Percentiles rank a stretch among this genome's conserved stretches.
phyloP scores from a whole-genome alignment of 2,797 vertebrate species.

The Luscinia megarhynchos region DNA sequence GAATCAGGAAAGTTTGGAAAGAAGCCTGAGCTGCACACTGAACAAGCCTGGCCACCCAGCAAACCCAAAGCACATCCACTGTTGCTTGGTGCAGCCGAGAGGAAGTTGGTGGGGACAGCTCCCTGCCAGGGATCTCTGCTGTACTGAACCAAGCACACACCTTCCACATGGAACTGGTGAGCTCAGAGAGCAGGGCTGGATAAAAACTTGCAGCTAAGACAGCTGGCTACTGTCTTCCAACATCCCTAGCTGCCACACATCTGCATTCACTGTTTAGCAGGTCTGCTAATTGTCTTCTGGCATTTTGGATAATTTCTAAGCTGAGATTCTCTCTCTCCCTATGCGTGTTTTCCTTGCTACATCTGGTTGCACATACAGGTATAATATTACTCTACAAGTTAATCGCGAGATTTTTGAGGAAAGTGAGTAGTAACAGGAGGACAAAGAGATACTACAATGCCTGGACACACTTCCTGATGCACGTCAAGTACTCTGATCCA shows the following conservation, averaged over 20 bases:
- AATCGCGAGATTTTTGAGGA: not conserved
- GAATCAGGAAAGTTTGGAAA: slow-evolving; percentile 4
- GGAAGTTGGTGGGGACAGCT: not conserved
- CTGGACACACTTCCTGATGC: not conserved
- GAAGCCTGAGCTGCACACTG: not conserved
- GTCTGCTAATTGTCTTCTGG: slow-evolving; percentile 90
- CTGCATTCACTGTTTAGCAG: slow-evolving; percentile 86
- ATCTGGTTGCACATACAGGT: not conserved
- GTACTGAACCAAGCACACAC: not conserved
- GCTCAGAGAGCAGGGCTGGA: not conserved
- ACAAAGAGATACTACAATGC: not conserved
- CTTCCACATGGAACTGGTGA: not conserved
- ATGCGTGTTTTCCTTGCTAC: not conserved
- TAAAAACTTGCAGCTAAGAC: not conserved
- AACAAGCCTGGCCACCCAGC: not conserved
- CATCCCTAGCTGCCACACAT: slow-evolving; percentile 83
- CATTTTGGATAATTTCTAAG: not conserved
- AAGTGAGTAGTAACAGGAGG: not conserved
- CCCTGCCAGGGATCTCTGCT: not conserved
- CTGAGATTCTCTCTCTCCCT: not conserved
- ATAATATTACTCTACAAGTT: not conserved
- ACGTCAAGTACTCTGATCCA: slow-evolving; percentile 57
- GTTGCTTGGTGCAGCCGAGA: not conserved
- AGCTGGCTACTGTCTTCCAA: not conserved
- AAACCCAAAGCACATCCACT: not conserved